Base-by-base conservation (phyloP, 2,113 vertebrate genomes). In the Ahaetulla prasina region DNA sequence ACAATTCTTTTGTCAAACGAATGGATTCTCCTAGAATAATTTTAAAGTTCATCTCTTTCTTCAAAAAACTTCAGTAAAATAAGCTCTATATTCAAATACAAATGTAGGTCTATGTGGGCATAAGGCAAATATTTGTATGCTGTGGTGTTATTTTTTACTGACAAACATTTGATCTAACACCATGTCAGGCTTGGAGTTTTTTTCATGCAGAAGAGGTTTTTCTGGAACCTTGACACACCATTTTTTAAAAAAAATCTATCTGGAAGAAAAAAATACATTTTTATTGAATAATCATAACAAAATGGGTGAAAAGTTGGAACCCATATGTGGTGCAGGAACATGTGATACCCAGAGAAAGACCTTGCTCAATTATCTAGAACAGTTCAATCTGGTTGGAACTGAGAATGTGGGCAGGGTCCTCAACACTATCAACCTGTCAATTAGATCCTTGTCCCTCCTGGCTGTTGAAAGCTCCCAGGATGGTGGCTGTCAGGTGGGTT, bases 251-350 rank as follows among this genome's bases (percentile, higher is more conserved):
- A 93, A 88, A 12, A 94, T 4, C 45, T 87, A 27, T 20, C 86
- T 89, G 45, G 12, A 89, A 50, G 89, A 94, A 92, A 94, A 92
- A 90, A 53, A 49, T 35, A 57, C 12, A 25, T 55, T 12, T 9
- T 90, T 92, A 89, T 90, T 57, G 89, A 57, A 85, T 87, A 94
- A 94, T 80, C 91, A 9, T 25, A 0, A 47, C 20, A 94, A 63
- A 94, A 20, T 88, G 20, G n/a, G 89, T 85, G 85, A 92, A 30
- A 22, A 2, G 63, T 60, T 60, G 57, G 25, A 60, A 30, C 25
- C 57, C 27, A 60, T 60, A 3, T 30, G 57, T 10, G 20, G 55
- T 57, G 8, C 23, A 57, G 1, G 55, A 25, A 25, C 23, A 27
- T 57, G 55, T 30, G 25, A 30, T 60, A 11, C 25, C 25, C 9